Evolutionary conservation across 2,888 invertebrate genomes (phyloP), one percentile per base, ranked within the genome.

Genomic region (Ditylenchus weischeri): DNA sequence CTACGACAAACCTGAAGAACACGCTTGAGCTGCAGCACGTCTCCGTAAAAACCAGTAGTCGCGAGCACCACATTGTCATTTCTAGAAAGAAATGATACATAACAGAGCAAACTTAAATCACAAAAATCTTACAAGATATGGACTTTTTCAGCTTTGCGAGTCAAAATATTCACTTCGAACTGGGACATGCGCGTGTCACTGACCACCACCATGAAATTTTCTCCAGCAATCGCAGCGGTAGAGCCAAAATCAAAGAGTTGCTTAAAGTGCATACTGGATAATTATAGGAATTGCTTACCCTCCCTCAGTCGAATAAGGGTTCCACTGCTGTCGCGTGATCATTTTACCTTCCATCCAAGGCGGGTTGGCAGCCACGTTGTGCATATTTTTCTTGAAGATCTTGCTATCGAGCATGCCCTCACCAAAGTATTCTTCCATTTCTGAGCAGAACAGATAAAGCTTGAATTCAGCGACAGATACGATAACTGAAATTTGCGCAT

Each of bases 11-110:
- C 78, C 67, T 76, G 71, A 43, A 81, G 77, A 50, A 82, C 73
- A 38, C 78, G 76, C 13, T 91, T 92, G 60, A 98, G 86, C 0
- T 95, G 92, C 21, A 95, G 86, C 5, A 92, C 91, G 85, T 98
- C 98, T 81, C 95, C 94, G 91, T 96, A 95, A 85, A 96, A 98
- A 23, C 96, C 96, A 29, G 92, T 89, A 66, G 92, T 91, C 0
- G 92, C 93, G n/a, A 98, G 86, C 48, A 96, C 90, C 0, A 93
- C 93, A 60, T 88, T 88, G 0, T 89, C 86, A 0, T 92, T 90
- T 61, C 86, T 86, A 74, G 51, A 80, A 75, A 70, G 61, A n/a
- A n/a, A n/a, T 11, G 29, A n/a, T 35, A 8, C 7, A 38, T 43
- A n/a, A 7, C 10, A 15, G 49, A 69, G 7, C 5, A 57, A 6